Evolutionary conservation across 2,888 invertebrate genomes (phyloP).

Genomic region (Ectropis crepuscularia): DNA sequence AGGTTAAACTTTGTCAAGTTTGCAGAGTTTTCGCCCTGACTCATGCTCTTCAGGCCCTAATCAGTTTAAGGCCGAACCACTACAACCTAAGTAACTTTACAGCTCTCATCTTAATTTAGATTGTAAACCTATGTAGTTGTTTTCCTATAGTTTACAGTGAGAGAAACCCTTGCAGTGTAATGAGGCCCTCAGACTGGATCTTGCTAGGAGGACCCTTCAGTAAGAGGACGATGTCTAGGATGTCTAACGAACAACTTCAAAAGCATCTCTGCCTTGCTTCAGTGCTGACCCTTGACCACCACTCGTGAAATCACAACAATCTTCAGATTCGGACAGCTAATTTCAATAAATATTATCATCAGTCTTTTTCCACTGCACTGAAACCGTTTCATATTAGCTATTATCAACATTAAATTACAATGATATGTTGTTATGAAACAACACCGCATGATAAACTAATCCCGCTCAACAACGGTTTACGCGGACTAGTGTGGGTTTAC

Average conservation of each 20-base stretch:
- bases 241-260: constrained; percentile 59
- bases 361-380: not conserved
- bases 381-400: not conserved
- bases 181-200: constrained; percentile 50
- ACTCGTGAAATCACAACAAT: not conserved
- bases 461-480: constrained; percentile 14
- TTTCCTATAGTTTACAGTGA: constrained; percentile 27
- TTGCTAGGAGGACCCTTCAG: constrained; percentile 49
- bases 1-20: constrained; percentile 16
- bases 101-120: constrained; percentile 18
- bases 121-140: constrained; percentile 8
- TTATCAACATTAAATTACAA: constrained; percentile 8
- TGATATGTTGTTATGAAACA: not conserved
- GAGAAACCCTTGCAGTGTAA: constrained; percentile 51
- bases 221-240: constrained; percentile 47
- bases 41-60: constrained; percentile 15
- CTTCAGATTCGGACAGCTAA: not conserved
- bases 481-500: constrained; percentile 25
- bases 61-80: constrained; percentile 13
- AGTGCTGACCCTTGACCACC: constrained; percentile 6
- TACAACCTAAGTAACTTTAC: constrained; percentile 12
- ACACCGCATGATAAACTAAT: constrained; percentile 14
- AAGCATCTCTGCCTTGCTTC: constrained; percentile 37
- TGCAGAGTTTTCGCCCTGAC: constrained; percentile 13
- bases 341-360: not conserved